These are phyloP conservation scores for Fabriciana adippe DNA, from an alignment of 2,888 invertebrate genomes.

Conservation along the genomic window DNA sequence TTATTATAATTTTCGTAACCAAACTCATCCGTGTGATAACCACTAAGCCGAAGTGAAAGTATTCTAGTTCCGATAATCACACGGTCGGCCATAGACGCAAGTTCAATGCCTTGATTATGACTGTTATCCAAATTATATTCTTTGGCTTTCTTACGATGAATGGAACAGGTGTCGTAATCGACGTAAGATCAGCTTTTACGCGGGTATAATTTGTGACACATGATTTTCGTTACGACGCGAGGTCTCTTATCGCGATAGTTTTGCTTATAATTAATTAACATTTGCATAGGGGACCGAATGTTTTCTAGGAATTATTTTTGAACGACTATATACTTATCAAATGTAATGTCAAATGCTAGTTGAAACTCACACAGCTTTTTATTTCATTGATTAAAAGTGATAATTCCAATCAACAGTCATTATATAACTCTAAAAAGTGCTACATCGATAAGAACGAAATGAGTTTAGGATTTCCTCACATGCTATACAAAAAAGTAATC, in stretches of 20 bases:
- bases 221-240: constrained; percentile 43
- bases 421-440: background rate
- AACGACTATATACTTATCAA: constrained; percentile 6
- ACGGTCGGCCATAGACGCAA: constrained; percentile 64
- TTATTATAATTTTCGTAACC: constrained; percentile 75
- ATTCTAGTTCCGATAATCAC: constrained; percentile 72
- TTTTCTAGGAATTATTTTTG: constrained; percentile 34
- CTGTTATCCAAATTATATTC: constrained; percentile 72
- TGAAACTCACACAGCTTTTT: constrained; percentile 12
- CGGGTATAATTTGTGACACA: constrained; percentile 35
- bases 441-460: background rate
- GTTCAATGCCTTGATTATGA: constrained; percentile 80
- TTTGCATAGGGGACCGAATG: constrained; percentile 22
- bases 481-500: background rate
- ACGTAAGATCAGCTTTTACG: constrained; percentile 51
- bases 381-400: background rate
- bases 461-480: background rate
- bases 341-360: constrained; percentile 19
- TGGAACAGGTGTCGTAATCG: constrained; percentile 61
- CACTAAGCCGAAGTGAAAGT: constrained; percentile 72
- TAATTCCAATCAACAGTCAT: constrained; percentile 1
- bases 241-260: constrained; percentile 27
- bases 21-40: constrained; percentile 65
- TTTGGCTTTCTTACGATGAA: constrained; percentile 63
- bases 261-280: constrained; percentile 55